Evolutionary conservation across 2,113 vertebrate genomes (phyloP).

Genomic region (Pollachius pollachius): DNA sequence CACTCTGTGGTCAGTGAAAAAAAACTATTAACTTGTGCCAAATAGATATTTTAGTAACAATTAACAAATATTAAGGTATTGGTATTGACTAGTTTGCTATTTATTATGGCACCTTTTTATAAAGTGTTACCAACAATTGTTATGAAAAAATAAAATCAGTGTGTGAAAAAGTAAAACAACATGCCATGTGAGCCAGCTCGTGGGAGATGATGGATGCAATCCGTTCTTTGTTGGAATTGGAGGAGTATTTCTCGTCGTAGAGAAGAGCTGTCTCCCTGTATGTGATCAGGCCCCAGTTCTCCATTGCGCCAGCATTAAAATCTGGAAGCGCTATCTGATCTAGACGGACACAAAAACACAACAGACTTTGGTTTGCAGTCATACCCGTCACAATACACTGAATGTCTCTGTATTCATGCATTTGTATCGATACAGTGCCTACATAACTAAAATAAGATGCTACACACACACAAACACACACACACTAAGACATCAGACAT

Average conservation of each 20-base stretch:
- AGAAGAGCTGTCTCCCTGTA: slow-evolving; percentile 78
- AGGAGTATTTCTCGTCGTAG: slow-evolving; percentile 66
- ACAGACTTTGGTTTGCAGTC: background rate
- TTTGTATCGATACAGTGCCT: too few species aligned
- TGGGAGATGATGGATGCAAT: slow-evolving; percentile 74
- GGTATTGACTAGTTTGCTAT: too few species aligned
- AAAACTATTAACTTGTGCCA: too few species aligned
- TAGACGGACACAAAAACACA: slow-evolving; percentile 24
- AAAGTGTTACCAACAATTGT: background rate
- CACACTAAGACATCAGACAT: too few species aligned
- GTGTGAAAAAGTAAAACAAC: background rate
- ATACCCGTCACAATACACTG: too few species aligned
- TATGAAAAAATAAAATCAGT: background rate
- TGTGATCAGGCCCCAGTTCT: slow-evolving; percentile 81
- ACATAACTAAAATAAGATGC: too few species aligned
- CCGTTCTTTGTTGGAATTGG: slow-evolving; percentile 74
- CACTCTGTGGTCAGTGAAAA: too few species aligned
- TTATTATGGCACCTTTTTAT: too few species aligned
- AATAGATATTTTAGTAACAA: too few species aligned
- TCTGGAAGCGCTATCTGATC: slow-evolving; percentile 80
- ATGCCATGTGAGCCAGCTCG: slow-evolving; percentile 79
- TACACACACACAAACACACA: too few species aligned
- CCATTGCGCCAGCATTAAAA: slow-evolving; percentile 78
- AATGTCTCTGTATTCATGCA: too few species aligned
- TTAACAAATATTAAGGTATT: too few species aligned